phyloP scores from a whole-genome alignment of 2,888 invertebrate genomes.

The Rhodophaea formosa region DNA sequence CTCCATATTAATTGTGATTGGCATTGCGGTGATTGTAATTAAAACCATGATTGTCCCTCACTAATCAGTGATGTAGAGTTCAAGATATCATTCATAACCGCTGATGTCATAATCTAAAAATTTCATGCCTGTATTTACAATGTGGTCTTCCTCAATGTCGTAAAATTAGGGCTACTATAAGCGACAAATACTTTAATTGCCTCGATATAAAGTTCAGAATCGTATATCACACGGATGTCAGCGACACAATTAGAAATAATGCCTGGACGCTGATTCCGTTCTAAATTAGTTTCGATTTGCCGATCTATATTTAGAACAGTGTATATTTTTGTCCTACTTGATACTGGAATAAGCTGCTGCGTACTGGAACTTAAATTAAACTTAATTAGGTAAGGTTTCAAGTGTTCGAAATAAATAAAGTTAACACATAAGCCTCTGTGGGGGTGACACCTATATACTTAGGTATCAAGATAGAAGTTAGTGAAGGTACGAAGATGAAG shows the following conservation, averaged over 20 bases:
- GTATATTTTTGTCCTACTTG: conserved; percentile 14
- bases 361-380: neutral
- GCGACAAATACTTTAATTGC: neutral
- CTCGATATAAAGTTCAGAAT: conserved; percentile 4
- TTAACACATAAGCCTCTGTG: neutral
- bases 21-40: neutral
- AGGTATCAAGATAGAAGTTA: neutral
- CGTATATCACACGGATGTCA: conserved; percentile 16
- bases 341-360: neutral
- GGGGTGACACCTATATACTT: neutral
- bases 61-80: neutral
- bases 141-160: neutral
- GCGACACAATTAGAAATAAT: conserved; percentile 15
- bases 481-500: too few species aligned
- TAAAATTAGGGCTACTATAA: neutral
- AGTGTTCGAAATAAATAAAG: neutral
- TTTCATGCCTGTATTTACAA: neutral
- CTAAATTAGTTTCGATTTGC: conserved; percentile 28
- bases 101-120: conserved; percentile 20
- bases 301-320: conserved; percentile 25
- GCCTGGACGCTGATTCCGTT: conserved; percentile 18
- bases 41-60: neutral
- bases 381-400: neutral
- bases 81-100: neutral
- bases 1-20: neutral